These are phyloP conservation scores for Diadegma fenestrale DNA, from an alignment of 2,888 invertebrate genomes.

Conservation along the genomic window DNA sequence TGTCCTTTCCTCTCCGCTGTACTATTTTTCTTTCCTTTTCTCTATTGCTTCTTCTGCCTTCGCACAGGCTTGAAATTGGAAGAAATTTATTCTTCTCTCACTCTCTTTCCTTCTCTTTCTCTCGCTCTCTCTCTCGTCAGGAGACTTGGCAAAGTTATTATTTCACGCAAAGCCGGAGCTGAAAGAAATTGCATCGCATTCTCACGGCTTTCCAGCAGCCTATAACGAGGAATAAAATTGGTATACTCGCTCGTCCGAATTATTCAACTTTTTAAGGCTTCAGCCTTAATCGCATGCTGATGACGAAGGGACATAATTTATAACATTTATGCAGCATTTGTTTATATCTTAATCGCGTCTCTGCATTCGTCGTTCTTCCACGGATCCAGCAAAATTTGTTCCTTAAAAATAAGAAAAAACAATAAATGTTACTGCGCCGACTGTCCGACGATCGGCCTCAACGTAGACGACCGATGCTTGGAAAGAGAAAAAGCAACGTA, in stretches of 20 bases:
- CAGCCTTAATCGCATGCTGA: constrained; percentile 1
- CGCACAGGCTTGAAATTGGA: constrained; percentile 39
- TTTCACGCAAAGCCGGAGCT: constrained; percentile 69
- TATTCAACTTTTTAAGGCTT: not conserved
- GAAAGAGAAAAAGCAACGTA: not conserved
- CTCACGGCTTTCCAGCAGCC: constrained; percentile 21
- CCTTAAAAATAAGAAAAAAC: not conserved
- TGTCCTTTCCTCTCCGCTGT: constrained; percentile 62
- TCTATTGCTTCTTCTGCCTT: constrained; percentile 43
- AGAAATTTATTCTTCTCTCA: constrained; percentile 55
- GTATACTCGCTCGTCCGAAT: constrained; percentile 66
- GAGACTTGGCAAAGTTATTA: constrained; percentile 76
- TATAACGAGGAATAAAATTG: constrained; percentile 43
- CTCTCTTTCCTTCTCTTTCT: constrained; percentile 15
- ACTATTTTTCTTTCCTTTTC: constrained; percentile 39
- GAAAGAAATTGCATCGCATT: constrained; percentile 39
- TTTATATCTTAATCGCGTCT: not conserved
- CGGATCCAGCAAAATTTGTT: not conserved
- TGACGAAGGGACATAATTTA: not conserved
- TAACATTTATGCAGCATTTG: not conserved
- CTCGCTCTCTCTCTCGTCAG: not conserved
- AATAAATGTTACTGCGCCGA: no score
- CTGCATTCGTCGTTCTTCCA: not conserved
- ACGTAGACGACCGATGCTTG: no score
- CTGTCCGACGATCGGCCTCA: no score